Conservation (phyloP, 2,113 vertebrate genomes). For the Dasyprocta punctata region DNA sequence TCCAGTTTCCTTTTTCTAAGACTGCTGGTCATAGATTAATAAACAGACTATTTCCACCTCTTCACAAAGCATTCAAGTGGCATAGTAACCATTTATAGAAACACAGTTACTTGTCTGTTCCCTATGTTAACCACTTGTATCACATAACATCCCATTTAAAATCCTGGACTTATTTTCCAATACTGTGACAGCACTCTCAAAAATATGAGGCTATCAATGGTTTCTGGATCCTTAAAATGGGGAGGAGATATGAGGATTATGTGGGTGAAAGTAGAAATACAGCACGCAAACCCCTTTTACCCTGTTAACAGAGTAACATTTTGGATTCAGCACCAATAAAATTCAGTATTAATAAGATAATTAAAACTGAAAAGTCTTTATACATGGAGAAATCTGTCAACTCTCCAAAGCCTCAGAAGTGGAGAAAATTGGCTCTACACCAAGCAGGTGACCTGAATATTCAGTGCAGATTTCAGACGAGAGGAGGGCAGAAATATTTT, state of each 20-base stretch:
- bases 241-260: neutral
- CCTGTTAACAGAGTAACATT: neutral
- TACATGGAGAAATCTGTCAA: neutral
- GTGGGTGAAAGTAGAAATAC: neutral
- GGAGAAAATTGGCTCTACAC: neutral
- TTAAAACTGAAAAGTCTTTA: conserved; percentile 50
- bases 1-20: neutral
- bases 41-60: neutral
- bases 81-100: neutral
- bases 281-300: neutral
- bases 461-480: neutral
- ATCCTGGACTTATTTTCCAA: neutral
- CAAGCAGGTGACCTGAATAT: conserved; percentile 46
- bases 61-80: neutral
- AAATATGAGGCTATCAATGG: neutral
- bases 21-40: neutral
- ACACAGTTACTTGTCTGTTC: neutral
- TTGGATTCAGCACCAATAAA: neutral
- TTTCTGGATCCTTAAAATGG: neutral
- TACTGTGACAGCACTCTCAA: neutral
- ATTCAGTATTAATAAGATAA: conserved; percentile 28
- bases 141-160: conserved; percentile 7
- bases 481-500: neutral
- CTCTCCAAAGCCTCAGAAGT: neutral
- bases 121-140: neutral